phyloP scores from a whole-genome alignment of 2,797 vertebrate genomes.

The Artibeus jamaicensis region DNA sequence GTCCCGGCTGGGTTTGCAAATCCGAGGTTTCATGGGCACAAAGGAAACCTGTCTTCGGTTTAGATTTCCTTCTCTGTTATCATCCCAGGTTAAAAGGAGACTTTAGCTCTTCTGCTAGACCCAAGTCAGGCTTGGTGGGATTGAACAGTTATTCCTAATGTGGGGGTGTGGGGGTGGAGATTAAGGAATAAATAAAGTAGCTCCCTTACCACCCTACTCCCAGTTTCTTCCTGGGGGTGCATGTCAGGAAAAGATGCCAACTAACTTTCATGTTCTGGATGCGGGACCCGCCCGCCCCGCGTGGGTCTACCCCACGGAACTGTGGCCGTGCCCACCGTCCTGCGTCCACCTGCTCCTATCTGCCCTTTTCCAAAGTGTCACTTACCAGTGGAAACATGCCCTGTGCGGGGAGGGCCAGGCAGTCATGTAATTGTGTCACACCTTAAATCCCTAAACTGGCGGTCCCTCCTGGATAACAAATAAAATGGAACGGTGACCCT shows the following conservation, averaged over 20 bases:
- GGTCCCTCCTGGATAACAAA: conserved; percentile 81
- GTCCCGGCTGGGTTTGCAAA: conserved; percentile 34
- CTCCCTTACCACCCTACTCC: conserved; percentile 59
- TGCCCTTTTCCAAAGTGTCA: conserved; percentile 81
- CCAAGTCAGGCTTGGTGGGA: not conserved
- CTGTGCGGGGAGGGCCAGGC: conserved; percentile 81
- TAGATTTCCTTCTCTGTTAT: conserved; percentile 48
- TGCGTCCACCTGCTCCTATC: conserved; percentile 72
- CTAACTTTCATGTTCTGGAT: conserved; percentile 70
- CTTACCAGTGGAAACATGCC: conserved; percentile 83
- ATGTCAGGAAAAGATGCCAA: conserved; percentile 72
- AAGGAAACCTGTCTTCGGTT: conserved; percentile 59
- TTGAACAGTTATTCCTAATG: not conserved
- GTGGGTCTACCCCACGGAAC: conserved; percentile 63
- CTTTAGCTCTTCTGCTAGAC: conserved; percentile 56
- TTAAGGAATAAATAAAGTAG: conserved; percentile 57
- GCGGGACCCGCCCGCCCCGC: conserved; percentile 46
- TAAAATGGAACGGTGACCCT: conserved; percentile 58
- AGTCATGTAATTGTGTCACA: conserved; percentile 82
- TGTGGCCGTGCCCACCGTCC: conserved; percentile 68
- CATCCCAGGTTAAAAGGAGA: conserved; percentile 30
- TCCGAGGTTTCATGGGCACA: conserved; percentile 27
- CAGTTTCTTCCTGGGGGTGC: conserved; percentile 66
- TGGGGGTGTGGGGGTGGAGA: not conserved
- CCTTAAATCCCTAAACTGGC: conserved; percentile 82